phyloP scores from a whole-genome alignment of 2,888 invertebrate genomes.

The Pyralis farinalis region DNA sequence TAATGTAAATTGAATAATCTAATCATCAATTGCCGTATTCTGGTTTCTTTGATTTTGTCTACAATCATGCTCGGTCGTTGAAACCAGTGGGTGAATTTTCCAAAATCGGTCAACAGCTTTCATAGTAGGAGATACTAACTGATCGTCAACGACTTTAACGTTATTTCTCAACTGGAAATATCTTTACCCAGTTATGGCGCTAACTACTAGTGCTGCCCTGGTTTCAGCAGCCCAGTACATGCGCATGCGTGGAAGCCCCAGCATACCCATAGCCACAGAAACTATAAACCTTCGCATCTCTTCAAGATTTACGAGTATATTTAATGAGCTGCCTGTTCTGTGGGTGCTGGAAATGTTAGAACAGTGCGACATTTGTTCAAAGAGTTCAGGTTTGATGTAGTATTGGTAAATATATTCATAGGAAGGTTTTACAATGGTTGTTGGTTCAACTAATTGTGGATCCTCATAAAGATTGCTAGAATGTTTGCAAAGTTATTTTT shows the following conservation, averaged over 20 bases:
- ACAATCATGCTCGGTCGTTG: conserved; percentile 13
- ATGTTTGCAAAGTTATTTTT: not conserved
- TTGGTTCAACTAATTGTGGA: not conserved
- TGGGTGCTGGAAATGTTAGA: not conserved
- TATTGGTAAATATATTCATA: not conserved
- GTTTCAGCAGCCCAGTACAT: not conserved
- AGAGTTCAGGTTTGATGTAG: not conserved
- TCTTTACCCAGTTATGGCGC: not conserved
- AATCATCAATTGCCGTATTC: conserved; percentile 23
- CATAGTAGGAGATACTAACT: not conserved
- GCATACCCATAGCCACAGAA: not conserved
- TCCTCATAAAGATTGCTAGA: not conserved
- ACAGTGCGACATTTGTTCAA: not conserved
- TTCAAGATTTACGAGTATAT: not conserved
- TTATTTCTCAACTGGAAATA: not conserved
- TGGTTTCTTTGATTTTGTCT: conserved; percentile 17
- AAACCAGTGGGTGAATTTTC: conserved; percentile 1
- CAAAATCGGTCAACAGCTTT: not conserved
- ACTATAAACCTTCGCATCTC: not conserved
- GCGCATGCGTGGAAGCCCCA: not conserved
- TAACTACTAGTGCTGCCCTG: not conserved
- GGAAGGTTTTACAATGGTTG: not conserved
- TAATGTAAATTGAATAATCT: conserved; percentile 28
- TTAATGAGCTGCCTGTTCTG: not conserved
- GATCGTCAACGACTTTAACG: not conserved